Evolutionary conservation across 2,888 invertebrate genomes (phyloP).

Genomic region (Teleiodes luculella): DNA sequence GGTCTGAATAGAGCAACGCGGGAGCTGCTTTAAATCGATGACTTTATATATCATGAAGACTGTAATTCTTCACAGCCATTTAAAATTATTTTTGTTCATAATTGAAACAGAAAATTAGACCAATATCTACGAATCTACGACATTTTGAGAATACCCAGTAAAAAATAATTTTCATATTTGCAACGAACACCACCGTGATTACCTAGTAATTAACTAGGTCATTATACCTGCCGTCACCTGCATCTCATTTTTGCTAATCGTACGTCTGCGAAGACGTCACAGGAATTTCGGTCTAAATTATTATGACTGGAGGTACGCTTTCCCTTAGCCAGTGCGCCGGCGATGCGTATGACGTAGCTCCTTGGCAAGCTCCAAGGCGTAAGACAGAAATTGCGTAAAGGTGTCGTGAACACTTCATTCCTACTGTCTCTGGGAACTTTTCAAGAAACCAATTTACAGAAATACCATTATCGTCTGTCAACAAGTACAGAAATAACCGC

Average conservation of each 20-base stretch:
- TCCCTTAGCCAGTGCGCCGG: conserved; percentile 48
- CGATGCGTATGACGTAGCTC: conserved; percentile 57
- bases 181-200: conserved; percentile 16
- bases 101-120: neutral
- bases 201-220: conserved; percentile 48
- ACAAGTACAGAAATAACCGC: conserved; percentile 50
- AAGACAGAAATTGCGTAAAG: conserved; percentile 73
- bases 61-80: too few relatives aligned
- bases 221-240: conserved; percentile 49
- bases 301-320: conserved; percentile 47
- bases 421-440: conserved; percentile 57
- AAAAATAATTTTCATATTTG: conserved; percentile 2
- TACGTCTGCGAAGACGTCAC: conserved; percentile 14
- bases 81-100: neutral
- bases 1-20: neutral
- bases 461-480: conserved; percentile 66
- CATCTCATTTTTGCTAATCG: conserved; percentile 16
- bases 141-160: too few relatives aligned
- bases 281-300: conserved; percentile 53
- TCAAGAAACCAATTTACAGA: conserved; percentile 60
- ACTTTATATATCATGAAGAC: too few relatives aligned
- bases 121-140: neutral
- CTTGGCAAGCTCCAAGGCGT: conserved; percentile 66
- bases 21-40: too few relatives aligned
- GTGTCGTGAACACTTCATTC: conserved; percentile 67